Evolutionary conservation across 2,888 invertebrate genomes (phyloP).

Genomic region (Cheiracanthium punctorium): DNA sequence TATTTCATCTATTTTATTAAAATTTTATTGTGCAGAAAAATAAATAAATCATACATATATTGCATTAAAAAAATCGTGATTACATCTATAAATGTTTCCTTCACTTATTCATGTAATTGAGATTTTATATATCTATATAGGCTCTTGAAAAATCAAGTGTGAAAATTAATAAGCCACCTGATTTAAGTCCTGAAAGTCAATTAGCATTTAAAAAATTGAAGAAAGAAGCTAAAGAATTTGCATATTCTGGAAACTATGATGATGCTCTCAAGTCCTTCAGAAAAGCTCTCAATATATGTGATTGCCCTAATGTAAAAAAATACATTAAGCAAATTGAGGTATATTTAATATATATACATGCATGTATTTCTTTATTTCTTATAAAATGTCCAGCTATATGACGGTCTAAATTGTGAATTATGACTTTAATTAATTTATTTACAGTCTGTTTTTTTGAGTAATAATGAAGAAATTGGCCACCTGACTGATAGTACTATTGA

Average conservation of each 20-base stretch:
- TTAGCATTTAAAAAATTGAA: slow-evolving; percentile 38
- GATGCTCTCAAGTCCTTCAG: slow-evolving; percentile 36
- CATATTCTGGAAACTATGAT: slow-evolving; percentile 39
- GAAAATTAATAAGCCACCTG: neutral
- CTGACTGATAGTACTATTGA: too few relatives aligned
- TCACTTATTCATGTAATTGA: too few relatives aligned
- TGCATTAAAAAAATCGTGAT: too few relatives aligned
- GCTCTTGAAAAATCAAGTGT: neutral
- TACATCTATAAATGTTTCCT: too few relatives aligned
- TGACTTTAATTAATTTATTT: too few relatives aligned
- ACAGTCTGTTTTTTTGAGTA: too few relatives aligned
- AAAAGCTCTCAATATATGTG: slow-evolving; percentile 30
- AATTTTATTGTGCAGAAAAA: too few relatives aligned
- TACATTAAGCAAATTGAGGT: slow-evolving; percentile 41
- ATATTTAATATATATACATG: neutral
- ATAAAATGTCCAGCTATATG: neutral
- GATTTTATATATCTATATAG: neutral
- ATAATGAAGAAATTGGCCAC: too few relatives aligned
- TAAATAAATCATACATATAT: too few relatives aligned
- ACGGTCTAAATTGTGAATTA: too few relatives aligned
- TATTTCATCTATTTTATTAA: too few relatives aligned
- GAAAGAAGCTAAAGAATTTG: slow-evolving; percentile 38
- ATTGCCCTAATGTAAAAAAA: slow-evolving; percentile 43
- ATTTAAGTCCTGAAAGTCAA: neutral
- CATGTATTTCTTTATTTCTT: neutral